Conservation (phyloP, 1,140 invertebrate species). For the Cheumatopsyche charites region DNA sequence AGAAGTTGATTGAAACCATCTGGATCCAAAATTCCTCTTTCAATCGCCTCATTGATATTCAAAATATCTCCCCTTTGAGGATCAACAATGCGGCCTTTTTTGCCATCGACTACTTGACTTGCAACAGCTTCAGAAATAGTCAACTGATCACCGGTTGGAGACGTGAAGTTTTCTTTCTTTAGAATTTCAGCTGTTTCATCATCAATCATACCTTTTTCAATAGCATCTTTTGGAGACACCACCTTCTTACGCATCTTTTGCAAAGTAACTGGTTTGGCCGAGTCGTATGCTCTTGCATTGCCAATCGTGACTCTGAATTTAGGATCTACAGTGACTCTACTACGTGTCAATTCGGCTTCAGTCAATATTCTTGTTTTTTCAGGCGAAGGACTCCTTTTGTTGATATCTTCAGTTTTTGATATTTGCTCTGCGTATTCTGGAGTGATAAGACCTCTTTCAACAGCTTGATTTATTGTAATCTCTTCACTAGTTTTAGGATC, state of each 20-base stretch:
- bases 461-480: slow-evolving; percentile 61
- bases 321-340: slow-evolving; percentile 67
- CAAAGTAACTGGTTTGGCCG: slow-evolving; percentile 73
- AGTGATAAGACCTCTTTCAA: slow-evolving; percentile 62
- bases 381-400: slow-evolving; percentile 34
- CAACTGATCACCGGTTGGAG: slow-evolving; percentile 66
- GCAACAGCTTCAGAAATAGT: slow-evolving; percentile 79
- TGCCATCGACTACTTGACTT: slow-evolving; percentile 74
- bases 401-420: slow-evolving; percentile 37
- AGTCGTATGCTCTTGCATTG: slow-evolving; percentile 62
- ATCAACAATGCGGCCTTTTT: slow-evolving; percentile 81
- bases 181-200: slow-evolving; percentile 73
- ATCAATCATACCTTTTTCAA: slow-evolving; percentile 77
- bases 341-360: slow-evolving; percentile 63
- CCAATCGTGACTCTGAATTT: slow-evolving; percentile 71
- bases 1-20: slow-evolving; percentile 77
- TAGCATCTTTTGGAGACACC: slow-evolving; percentile 72
- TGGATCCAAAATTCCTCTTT: slow-evolving; percentile 82
- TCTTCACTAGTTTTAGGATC: slow-evolving; percentile 62
- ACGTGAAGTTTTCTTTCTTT: slow-evolving; percentile 62
- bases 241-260: slow-evolving; percentile 80
- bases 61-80: slow-evolving; percentile 79
- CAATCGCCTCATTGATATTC: slow-evolving; percentile 82
- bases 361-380: slow-evolving; percentile 37
- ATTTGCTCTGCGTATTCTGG: slow-evolving; percentile 53